Conservation (phyloP, 2,888 invertebrate species). For the Heteropelma amictum region DNA sequence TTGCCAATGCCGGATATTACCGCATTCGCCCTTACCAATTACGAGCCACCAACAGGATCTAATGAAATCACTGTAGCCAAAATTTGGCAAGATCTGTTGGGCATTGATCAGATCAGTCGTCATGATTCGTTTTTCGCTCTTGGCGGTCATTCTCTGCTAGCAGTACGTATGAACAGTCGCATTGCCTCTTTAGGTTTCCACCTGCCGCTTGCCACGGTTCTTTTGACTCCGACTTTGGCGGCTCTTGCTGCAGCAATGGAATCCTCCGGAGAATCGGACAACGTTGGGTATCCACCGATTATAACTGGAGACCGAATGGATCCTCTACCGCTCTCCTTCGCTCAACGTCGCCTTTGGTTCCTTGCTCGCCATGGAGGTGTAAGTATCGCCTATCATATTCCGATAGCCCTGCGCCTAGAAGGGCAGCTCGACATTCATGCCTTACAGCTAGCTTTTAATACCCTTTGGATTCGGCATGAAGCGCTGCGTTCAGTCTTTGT, state of each 20-base stretch:
- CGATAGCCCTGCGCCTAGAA: background rate
- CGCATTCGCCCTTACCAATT: background rate
- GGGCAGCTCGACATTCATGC: background rate
- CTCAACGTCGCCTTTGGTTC: slow-evolving; percentile 3
- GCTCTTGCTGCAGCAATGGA: background rate
- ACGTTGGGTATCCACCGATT: background rate
- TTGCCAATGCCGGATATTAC: background rate
- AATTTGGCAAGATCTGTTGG: background rate
- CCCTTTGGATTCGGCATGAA: slow-evolving; percentile 9
- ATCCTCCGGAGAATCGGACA: background rate
- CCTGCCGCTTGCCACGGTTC: background rate
- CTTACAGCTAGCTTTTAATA: background rate
- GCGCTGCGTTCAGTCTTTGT: background rate
- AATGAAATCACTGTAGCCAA: background rate
- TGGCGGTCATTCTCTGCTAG: slow-evolving; percentile 12
- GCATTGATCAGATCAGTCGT: background rate
- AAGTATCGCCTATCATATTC: background rate
- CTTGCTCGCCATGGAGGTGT: background rate
- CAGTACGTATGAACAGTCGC: background rate
- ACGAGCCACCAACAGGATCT: background rate
- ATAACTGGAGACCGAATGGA: background rate
- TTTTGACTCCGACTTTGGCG: background rate
- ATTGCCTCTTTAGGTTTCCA: background rate
- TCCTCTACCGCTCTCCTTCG: background rate
- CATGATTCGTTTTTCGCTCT: slow-evolving; percentile 10